A percentile compares a stretch with the other conserved stretches of the same genome.
Conservation (phyloP, 2,888 invertebrate species). For the Drosophila recens region DNA sequence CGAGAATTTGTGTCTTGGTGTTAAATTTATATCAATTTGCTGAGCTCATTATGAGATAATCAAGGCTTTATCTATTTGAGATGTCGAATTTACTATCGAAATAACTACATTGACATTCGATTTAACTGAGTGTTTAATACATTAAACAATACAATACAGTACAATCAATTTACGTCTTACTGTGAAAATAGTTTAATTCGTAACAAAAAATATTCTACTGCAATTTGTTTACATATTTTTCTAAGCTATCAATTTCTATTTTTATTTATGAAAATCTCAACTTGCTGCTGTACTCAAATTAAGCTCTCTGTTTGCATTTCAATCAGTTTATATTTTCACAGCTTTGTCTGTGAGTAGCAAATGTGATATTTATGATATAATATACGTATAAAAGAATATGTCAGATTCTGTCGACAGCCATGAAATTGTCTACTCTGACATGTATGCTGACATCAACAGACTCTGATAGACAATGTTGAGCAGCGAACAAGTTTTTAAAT, state of each 20-base stretch:
- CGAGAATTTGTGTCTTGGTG: conserved; percentile 36
- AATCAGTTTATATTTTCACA: neutral
- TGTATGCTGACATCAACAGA: conserved; percentile 21
- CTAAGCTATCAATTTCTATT: neutral
- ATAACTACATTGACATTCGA: neutral
- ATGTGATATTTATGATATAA: neutral
- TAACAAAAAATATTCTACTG: too few species aligned
- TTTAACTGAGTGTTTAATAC: neutral
- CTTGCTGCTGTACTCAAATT: neutral
- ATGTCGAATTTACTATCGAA: conserved; percentile 5
- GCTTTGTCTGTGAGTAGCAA: neutral
- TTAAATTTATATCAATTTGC: conserved; percentile 55
- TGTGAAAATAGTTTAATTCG: too few species aligned
- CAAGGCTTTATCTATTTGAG: conserved; percentile 36
- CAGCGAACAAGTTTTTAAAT: conserved; percentile 21
- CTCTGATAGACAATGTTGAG: conserved; percentile 20
- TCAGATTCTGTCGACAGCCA: conserved; percentile 28
- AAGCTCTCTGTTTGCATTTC: neutral
- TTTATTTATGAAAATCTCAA: neutral
- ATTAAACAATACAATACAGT: too few species aligned
- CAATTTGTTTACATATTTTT: too few species aligned
- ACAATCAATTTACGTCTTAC: too few species aligned
- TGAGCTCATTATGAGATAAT: conserved; percentile 48
- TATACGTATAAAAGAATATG: neutral
- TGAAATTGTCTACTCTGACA: conserved; percentile 48